phyloP scores from a whole-genome alignment of 2,888 invertebrate genomes.

The Cloeon dipterum region DNA sequence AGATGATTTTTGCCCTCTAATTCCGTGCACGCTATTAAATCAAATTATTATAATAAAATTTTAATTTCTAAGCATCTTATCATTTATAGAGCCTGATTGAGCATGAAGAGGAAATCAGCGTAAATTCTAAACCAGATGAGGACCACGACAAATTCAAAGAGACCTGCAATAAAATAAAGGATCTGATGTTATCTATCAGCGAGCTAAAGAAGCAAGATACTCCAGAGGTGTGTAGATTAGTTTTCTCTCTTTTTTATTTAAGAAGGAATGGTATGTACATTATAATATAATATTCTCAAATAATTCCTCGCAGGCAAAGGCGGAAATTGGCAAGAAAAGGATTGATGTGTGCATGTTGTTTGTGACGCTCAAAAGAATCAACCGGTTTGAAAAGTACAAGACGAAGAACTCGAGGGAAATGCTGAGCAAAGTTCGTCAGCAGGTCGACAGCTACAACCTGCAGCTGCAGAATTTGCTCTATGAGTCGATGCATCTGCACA shows the following conservation, averaged over 20 bases:
- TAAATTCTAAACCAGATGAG: conserved; percentile 33
- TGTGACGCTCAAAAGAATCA: conserved; percentile 69
- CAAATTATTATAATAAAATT: background rate
- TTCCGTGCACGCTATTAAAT: background rate
- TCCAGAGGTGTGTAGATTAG: conserved; percentile 22
- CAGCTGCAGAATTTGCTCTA: conserved; percentile 83
- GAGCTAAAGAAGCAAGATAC: conserved; percentile 34
- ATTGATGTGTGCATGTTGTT: conserved; percentile 52
- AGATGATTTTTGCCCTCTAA: background rate
- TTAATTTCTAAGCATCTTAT: background rate
- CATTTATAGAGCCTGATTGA: conserved; percentile 35
- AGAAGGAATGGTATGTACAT: background rate
- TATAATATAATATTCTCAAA: background rate
- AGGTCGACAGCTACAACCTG: conserved; percentile 73
- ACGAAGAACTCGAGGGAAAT: conserved; percentile 62
- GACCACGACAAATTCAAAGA: conserved; percentile 43
- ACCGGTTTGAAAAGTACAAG: conserved; percentile 72
- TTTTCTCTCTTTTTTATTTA: conserved; percentile 4
- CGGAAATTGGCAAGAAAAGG: conserved; percentile 39
- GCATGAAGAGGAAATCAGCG: conserved; percentile 52
- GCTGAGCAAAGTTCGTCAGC: conserved; percentile 59
- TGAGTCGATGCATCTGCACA: conserved; percentile 79
- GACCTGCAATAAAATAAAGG: conserved; percentile 44
- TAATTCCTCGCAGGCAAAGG: conserved; percentile 27
- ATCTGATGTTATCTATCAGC: conserved; percentile 41